Evolutionary conservation across 2,797 vertebrate genomes (phyloP), one percentile per base, ranked within the genome.

Genomic region (Nothura maculosa): DNA sequence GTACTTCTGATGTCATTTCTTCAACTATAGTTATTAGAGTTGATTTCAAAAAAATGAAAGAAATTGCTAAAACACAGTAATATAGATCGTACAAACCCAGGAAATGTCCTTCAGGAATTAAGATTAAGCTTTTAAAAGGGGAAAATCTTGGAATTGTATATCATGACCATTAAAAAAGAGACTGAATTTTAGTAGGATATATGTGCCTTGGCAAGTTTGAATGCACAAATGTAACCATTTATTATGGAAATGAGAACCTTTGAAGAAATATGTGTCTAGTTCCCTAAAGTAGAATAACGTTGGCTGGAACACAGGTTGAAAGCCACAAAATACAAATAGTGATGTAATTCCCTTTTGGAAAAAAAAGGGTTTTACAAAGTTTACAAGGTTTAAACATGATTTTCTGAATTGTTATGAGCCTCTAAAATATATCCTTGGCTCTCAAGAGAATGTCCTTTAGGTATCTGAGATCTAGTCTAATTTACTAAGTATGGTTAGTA

Each of bases 401-500:
- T 74, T 74, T 77, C 82, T 27, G 58, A 69, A 19, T 34, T 87
- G 22, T 13, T 4, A 14, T 6, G 3, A 40, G 25, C 30, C 28
- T 74, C 27, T 62, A 63, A 74, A 76, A 79, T 7, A 18, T 4
- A 21, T 84, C 8, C 60, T 67, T 60, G 25, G 0, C 36, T 77
- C 36, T 74, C 58, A 67, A 19, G 22, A 50, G 11, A 67, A 73
- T 67, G 10, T 17, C 62, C 63, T 91, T 81, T 57, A 78, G 61
- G 19, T 6, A 25, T 77, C 25, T 67, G 20, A 67, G 19, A 34
- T 70, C 22, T 25, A 62, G 5, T 42, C 18, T 19, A 81, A 13
- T 63, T 43, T 69, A 13, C 20, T n/a, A 55, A n/a, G 30, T 57
- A 30, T 0, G 0, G 34, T 10, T 1, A 38, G 36, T 3, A 28